Evolutionary conservation across 2,888 invertebrate species (phyloP).

Genomic region (Hoplodrina blanda): DNA sequence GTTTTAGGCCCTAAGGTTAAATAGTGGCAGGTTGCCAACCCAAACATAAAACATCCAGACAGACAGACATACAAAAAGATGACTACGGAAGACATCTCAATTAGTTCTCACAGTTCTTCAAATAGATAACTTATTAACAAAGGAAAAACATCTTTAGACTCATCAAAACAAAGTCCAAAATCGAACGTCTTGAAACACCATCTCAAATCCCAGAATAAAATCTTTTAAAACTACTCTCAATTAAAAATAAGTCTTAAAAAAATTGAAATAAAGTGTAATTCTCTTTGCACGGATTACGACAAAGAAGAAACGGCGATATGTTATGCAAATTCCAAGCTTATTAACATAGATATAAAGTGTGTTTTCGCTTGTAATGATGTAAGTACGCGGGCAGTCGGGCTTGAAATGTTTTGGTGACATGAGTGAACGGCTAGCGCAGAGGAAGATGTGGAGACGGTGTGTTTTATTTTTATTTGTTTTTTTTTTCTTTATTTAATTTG

Average conservation of each 20-base stretch:
- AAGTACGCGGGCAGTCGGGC: constrained; percentile 77
- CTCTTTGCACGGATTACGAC: constrained; percentile 25
- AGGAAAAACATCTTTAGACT: constrained; percentile 62
- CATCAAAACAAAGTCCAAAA: constrained; percentile 49
- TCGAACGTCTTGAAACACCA: constrained; percentile 36
- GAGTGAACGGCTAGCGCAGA: constrained; percentile 78
- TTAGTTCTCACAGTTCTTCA: constrained; percentile 83
- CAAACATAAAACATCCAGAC: constrained; percentile 67
- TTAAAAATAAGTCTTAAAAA: constrained; percentile 63
- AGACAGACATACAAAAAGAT: constrained; percentile 78
- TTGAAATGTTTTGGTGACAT: constrained; percentile 91
- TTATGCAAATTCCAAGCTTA: constrained; percentile 73
- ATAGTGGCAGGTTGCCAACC: constrained; percentile 53
- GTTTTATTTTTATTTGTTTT: constrained; percentile 38
- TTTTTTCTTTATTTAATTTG: constrained; percentile 65
- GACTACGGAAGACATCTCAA: constrained; percentile 85
- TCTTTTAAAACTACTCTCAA: constrained; percentile 55
- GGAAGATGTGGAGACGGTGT: constrained; percentile 69
- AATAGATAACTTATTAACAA: constrained; percentile 75
- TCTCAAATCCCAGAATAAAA: constrained; percentile 73
- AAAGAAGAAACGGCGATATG: constrained; percentile 54
- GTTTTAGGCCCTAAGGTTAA: constrained; percentile 42
- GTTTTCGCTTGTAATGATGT: constrained; percentile 64
- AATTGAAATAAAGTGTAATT: constrained; percentile 40
- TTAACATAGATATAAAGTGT: constrained; percentile 38